phyloP scores from a whole-genome alignment of 2,797 vertebrate species.

The Phaenicophaeus curvirostris region DNA sequence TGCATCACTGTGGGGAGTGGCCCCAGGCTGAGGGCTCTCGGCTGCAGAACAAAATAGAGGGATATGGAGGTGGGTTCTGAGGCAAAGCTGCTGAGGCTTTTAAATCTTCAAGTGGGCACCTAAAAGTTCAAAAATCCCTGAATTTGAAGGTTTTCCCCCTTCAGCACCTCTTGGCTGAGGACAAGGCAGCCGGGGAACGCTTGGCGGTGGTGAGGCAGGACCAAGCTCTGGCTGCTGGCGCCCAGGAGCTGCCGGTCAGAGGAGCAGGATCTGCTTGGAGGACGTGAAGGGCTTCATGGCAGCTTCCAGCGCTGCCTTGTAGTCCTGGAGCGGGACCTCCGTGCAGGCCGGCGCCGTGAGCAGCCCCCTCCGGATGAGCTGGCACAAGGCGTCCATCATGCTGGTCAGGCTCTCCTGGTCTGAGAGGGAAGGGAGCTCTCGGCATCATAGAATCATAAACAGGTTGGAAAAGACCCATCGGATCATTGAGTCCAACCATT shows the following conservation, averaged over 20 bases:
- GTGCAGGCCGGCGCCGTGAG: conserved; percentile 82
- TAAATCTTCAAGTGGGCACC: not conserved
- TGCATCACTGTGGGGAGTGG: not conserved
- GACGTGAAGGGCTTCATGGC: conserved; percentile 87
- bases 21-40: no score
- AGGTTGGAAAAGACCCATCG: no score
- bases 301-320: conserved; percentile 79
- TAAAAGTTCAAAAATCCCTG: not conserved
- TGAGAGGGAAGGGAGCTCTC: conserved; percentile 13
- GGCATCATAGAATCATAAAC: no score
- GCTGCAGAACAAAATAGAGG: not conserved
- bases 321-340: conserved; percentile 82
- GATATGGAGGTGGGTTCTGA: not conserved
- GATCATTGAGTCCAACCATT: no score
- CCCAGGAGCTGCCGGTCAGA: conserved; percentile 72
- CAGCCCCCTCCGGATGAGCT: conserved; percentile 83
- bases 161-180: not conserved
- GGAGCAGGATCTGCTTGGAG: conserved; percentile 89
- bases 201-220: not conserved
- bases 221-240: not conserved
- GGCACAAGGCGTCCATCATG: conserved; percentile 87
- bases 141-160: not conserved
- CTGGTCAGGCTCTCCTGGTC: conserved; percentile 59
- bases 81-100: not conserved
- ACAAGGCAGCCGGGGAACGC: not conserved